Conservation (phyloP, 1,140 invertebrate genomes). For the Alviniconcha marisindica region DNA sequence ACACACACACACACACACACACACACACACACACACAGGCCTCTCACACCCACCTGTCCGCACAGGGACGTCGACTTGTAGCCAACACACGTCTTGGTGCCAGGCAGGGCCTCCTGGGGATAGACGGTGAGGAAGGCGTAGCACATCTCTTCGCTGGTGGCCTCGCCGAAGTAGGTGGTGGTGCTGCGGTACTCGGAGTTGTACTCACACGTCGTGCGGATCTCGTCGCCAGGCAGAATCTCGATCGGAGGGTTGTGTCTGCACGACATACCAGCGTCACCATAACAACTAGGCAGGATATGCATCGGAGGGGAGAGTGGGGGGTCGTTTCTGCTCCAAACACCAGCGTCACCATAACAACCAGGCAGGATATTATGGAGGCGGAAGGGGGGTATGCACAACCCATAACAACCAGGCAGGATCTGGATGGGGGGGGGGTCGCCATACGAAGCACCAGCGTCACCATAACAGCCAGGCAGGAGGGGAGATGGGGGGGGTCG, state of each 20-base stretch:
- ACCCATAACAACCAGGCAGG: too few relatives aligned
- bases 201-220: slow-evolving; percentile 38
- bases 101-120: slow-evolving; percentile 38
- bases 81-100: neutral
- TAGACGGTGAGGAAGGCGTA: slow-evolving; percentile 36
- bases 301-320: neutral
- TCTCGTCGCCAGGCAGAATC: slow-evolving; percentile 32
- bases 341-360: too few relatives aligned
- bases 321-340: neutral
- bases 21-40: too few relatives aligned
- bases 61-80: too few relatives aligned
- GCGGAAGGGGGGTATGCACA: neutral
- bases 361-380: neutral
- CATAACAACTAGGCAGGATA: neutral
- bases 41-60: too few relatives aligned
- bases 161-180: slow-evolving; percentile 35
- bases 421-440: too few relatives aligned
- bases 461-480: too few relatives aligned
- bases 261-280: neutral
- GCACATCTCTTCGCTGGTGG: slow-evolving; percentile 45
- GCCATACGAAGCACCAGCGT: too few relatives aligned
- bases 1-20: too few relatives aligned
- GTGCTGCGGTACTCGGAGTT: neutral
- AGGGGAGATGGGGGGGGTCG: too few relatives aligned
- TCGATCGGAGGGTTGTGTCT: slow-evolving; percentile 28